Evolutionary conservation across 2,888 invertebrate genomes (phyloP).

Genomic region (Eudiplozoon nipponicum): DNA sequence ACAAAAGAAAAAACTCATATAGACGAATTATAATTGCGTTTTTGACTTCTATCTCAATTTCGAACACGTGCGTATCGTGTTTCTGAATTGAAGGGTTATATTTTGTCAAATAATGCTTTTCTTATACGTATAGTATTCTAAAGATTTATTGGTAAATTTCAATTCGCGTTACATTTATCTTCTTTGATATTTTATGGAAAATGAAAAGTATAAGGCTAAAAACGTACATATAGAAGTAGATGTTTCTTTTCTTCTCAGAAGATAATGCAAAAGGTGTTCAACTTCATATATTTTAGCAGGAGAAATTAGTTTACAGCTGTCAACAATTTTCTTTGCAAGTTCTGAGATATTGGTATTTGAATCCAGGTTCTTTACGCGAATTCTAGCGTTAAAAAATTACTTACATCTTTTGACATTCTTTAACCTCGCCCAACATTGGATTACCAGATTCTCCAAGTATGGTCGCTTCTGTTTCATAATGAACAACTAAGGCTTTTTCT

Average conservation of each 20-base stretch:
- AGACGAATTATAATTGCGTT: too few species aligned
- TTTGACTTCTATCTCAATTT: too few species aligned
- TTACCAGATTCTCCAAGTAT: conserved; percentile 46
- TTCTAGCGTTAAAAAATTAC: conserved; percentile 23
- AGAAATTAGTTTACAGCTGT: conserved; percentile 52
- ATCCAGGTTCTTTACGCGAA: conserved; percentile 46
- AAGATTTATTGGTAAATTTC: too few species aligned
- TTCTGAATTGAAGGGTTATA: too few species aligned
- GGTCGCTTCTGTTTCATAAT: conserved; percentile 54
- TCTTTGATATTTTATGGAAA: too few species aligned
- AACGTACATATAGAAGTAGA: conserved; percentile 20
- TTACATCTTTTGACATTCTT: conserved; percentile 45
- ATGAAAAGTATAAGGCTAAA: too few species aligned
- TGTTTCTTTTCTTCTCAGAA: conserved; percentile 41
- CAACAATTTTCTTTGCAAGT: conserved; percentile 48
- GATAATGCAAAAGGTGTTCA: conserved; percentile 51
- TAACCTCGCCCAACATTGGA: conserved; percentile 47
- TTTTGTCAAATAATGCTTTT: too few species aligned
- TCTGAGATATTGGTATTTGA: conserved; percentile 44
- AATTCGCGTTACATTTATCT: too few species aligned
- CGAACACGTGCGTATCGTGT: too few species aligned
- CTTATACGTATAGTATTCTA: too few species aligned
- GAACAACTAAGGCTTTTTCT: conserved; percentile 49
- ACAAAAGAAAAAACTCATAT: too few species aligned
- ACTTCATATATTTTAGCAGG: conserved; percentile 47